A percentile compares a stretch with the other conserved stretches of the same genome.
These are phyloP conservation scores for Sturnira hondurensis DNA, from an alignment of 2,113 vertebrate species.

Conservation along the genomic window DNA sequence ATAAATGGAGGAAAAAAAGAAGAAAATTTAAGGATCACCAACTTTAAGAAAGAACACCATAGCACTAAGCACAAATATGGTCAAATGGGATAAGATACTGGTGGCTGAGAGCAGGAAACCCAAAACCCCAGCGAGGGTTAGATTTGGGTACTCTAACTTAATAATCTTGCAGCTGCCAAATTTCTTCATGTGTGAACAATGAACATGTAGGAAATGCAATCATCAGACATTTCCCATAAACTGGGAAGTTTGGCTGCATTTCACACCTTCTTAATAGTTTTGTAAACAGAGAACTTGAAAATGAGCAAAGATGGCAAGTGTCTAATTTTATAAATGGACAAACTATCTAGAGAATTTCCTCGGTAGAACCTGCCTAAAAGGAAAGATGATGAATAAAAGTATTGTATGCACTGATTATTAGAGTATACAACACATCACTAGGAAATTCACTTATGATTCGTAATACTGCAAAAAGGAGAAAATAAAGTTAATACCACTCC, in stretches of 20 bases:
- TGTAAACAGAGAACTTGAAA: constrained; percentile 80
- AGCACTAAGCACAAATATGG: constrained; percentile 29
- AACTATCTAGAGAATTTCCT: constrained; percentile 75
- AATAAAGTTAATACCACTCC: constrained; percentile 55
- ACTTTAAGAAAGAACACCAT: constrained; percentile 24
- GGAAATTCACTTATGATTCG: constrained; percentile 61
- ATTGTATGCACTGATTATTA: constrained; percentile 60
- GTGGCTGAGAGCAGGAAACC: constrained; percentile 43
- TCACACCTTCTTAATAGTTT: constrained; percentile 80
- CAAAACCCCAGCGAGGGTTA: constrained; percentile 61
- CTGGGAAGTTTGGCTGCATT: constrained; percentile 77
- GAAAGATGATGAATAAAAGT: constrained; percentile 58
- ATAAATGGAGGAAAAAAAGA: neutral
- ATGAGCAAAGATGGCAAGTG: constrained; percentile 79
- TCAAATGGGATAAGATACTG: constrained; percentile 15
- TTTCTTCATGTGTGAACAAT: constrained; percentile 77
- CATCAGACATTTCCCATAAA: constrained; percentile 74
- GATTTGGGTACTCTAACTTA: constrained; percentile 69
- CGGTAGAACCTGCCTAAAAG: constrained; percentile 60
- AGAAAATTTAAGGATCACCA: constrained; percentile 26
- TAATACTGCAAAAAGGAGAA: constrained; percentile 56
- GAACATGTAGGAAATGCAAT: constrained; percentile 73
- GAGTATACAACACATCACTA: constrained; percentile 55
- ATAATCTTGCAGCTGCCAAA: constrained; percentile 73
- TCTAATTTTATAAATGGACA: constrained; percentile 79